Evolutionary conservation across 2,797 vertebrate species (phyloP), one percentile per base, ranked within the genome.

Genomic region (Garrulus glandarius): DNA sequence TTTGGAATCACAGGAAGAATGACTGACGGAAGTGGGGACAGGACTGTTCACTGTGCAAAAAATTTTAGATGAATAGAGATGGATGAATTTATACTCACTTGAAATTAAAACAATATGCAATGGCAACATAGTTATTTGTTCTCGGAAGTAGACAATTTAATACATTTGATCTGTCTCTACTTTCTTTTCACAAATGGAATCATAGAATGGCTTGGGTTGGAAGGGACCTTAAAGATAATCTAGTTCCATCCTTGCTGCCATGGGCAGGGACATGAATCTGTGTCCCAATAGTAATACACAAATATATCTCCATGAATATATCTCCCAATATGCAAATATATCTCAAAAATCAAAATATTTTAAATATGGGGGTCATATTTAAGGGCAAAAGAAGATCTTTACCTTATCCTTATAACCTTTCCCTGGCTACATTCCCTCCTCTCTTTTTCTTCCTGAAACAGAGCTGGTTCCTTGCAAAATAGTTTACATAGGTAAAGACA

Each of bases 1-100:
- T 95, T 69, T 85, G 88, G 60, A 97, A 72, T 64, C 10, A 0
- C 85, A 95, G 95, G 96, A 97, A 97, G 63, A 32, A 49, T 6
- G 47, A 88, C 56, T 29, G 59, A 36, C 76, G 77, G 92, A 85
- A 94, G 57, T 68, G 32, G 76, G 84, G 69, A 63, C 65, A 72
- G 43, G 50, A 36, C 43, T 37, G 39, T 16, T 88, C 55, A 32
- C n/a, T 1, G 2, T 34, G 63, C 49, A 75, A 92, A 81, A 55
- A 47, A 4, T 4, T 53, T 5, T 15, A 67, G 55, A 84, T 37
- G 1, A 81, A 36, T 50, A 86, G 63, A 82, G 32, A 76, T 6
- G 49, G 29, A 52, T 36, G 0, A 59, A 79, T 65, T 81, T 59
- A 61, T 47, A 72, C 6, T 60, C 27, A 32, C 43, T 76, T 50